Evolutionary conservation across 2,113 vertebrate species (phyloP).

Genomic region (Gymnorhina tibicen): DNA sequence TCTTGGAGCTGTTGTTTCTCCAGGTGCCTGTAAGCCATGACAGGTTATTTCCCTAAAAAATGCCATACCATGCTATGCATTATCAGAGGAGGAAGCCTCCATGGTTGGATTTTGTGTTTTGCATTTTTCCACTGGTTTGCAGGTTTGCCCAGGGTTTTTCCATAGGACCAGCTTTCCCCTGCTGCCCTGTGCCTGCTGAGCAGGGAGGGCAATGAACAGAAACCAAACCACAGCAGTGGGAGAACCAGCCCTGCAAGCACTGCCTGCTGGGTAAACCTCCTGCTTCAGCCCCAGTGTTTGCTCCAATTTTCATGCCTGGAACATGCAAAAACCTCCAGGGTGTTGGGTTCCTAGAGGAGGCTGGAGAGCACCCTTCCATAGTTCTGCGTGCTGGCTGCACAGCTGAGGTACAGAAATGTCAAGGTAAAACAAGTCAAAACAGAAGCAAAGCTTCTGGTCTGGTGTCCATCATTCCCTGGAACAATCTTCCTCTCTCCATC

Average conservation of each 20-base stretch:
- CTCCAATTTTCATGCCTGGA: neutral
- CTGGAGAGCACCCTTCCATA: neutral
- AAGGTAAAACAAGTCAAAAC: neutral
- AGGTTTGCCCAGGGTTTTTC: neutral
- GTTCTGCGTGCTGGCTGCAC: neutral
- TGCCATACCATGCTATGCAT: no score
- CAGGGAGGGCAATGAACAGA: neutral
- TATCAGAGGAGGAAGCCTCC: neutral
- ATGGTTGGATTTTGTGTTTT: neutral
- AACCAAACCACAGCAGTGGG: neutral
- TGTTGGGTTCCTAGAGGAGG: rapidly evolving
- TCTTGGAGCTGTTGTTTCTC: neutral
- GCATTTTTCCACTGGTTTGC: neutral
- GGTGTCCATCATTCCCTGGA: neutral
- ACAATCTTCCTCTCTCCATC: neutral
- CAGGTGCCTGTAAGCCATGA: neutral
- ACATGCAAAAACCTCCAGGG: neutral
- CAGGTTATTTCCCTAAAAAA: neutral
- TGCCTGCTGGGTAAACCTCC: neutral
- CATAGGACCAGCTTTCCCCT: neutral
- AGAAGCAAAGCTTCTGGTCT: neutral
- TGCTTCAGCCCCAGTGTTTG: neutral
- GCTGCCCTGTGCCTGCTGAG: neutral
- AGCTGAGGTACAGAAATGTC: neutral
- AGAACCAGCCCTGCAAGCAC: neutral